Percentiles rank a stretch among this genome's conserved stretches.
Evolutionary conservation across 2,797 vertebrate genomes (phyloP).

Genomic region (Melanotaenia nigrans): DNA sequence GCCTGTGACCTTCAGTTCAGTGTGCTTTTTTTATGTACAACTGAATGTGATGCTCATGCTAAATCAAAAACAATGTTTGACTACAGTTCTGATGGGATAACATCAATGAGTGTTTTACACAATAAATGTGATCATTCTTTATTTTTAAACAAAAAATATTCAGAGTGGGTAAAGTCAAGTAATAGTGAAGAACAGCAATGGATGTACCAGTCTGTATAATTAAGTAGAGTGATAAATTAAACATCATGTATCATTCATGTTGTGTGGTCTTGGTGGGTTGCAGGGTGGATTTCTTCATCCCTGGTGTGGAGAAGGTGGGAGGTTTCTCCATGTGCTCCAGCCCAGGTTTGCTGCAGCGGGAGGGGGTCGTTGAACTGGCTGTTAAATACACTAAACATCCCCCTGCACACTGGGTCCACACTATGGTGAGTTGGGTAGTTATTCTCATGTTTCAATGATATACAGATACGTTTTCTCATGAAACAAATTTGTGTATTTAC

Average conservation of each 20-base stretch:
- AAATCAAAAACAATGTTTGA: background rate
- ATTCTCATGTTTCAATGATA: background rate
- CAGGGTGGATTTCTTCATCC: slow-evolving; percentile 96
- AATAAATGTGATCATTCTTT: background rate
- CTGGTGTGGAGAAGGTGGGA: slow-evolving; percentile 89
- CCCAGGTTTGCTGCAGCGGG: slow-evolving; percentile 86
- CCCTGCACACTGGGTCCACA: slow-evolving; percentile 94
- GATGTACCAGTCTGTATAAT: background rate
- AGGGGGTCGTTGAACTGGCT: slow-evolving; percentile 91
- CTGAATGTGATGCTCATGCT: background rate
- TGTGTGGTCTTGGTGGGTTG: slow-evolving; percentile 16
- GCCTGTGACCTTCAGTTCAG: slow-evolving; percentile 44
- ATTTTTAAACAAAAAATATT: background rate
- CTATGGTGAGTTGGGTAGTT: slow-evolving; percentile 78
- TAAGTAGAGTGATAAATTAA: background rate
- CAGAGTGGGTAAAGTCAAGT: background rate
- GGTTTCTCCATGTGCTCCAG: slow-evolving; percentile 97
- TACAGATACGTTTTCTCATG: background rate
- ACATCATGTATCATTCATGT: background rate
- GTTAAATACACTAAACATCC: slow-evolving; percentile 90
- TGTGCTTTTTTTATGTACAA: background rate
- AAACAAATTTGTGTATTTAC: background rate
- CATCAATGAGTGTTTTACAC: background rate
- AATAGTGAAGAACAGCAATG: background rate
- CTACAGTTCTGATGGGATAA: background rate